Evolutionary conservation across 2,797 vertebrate genomes (phyloP), one percentile per base, ranked within the genome.

Genomic region (Acanthurus lineatus): DNA sequence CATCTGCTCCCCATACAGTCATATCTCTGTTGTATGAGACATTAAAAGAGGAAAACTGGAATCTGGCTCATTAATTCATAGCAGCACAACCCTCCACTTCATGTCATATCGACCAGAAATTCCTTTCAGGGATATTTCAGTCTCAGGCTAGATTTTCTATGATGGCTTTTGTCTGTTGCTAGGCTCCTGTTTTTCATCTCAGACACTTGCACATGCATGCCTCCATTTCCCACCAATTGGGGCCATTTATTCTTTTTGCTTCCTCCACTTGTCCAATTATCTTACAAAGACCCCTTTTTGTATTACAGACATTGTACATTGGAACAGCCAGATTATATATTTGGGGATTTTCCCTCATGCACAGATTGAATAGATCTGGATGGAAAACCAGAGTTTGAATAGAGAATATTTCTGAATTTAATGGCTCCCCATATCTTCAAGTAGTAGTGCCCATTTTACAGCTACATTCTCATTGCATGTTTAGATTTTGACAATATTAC

Each of bases 1-100:
- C 94, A 94, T 95, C 93, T 95, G 94, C 86, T 90, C 80, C 71
- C 62, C 64, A 47, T 92, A 93, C 93, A 94, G 91, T 85, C 76
- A 70, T 53, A 83, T 88, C 89, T 91, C 91, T 94, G 92, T 93
- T 92, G 58, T 83, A 62, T 74, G 77, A 61, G 52, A 84, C 77
- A 79, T 85, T 82, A 80, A 78, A 71, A 72, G 77, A 69, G 81
- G 82, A 61, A 59, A 88, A 70, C 69, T 84, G 81, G 88, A 91
- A 88, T 91, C 86, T 83, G 77, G 65, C 86, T 91, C 61, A 87
- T 92, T 92, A 91, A 92, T 92, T 92, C 90, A 82, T 70, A 51
- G 77, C 69, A 66, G 82, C 80, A 85, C 89, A 92, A 73, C 72
- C 69, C 64, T 84, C 77, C 71, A 66, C 85, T 94, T 91, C 81